Percentiles rank a stretch among this genome's conserved stretches.
Conservation (phyloP, 2,888 invertebrate genomes). For the Nemoura dubitans region DNA sequence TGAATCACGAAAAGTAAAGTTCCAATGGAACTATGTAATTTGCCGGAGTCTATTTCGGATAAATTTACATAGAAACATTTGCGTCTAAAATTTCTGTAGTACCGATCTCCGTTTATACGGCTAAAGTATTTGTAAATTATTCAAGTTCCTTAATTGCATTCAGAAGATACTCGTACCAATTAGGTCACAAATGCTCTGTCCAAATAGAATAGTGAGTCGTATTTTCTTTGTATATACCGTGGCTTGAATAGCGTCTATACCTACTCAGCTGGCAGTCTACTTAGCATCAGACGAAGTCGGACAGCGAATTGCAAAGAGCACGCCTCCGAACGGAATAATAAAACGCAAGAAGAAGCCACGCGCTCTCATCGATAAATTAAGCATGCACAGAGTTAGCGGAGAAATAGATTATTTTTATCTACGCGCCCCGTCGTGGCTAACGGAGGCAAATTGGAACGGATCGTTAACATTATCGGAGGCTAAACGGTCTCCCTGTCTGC, state of each 20-base stretch:
- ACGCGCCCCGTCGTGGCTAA: not conserved
- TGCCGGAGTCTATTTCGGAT: not conserved
- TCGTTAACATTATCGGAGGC: conserved; percentile 25
- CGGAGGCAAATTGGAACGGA: conserved; percentile 9
- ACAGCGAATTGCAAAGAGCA: not conserved
- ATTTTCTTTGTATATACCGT: not conserved
- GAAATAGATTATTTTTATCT: conserved; percentile 29
- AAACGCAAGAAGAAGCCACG: not conserved
- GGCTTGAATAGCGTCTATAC: not conserved
- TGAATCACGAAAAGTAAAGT: not conserved
- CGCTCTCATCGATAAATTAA: conserved; percentile 17
- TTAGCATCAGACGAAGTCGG: not conserved
- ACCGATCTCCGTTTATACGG: not conserved
- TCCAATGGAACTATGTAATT: not conserved
- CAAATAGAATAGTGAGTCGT: not conserved
- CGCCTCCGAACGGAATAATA: conserved; percentile 1
- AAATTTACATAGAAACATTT: not conserved
- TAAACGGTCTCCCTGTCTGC: not conserved
- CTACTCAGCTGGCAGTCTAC: not conserved
- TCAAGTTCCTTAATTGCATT: not conserved
- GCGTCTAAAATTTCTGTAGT: not conserved
- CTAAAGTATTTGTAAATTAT: not conserved
- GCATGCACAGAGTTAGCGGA: conserved; percentile 5
- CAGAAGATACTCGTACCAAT: not conserved
- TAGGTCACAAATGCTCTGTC: not conserved